A percentile compares a stretch with the other conserved stretches of the same genome.
Conservation (phyloP, 2,113 vertebrate genomes). For the Amphiprion percula region DNA sequence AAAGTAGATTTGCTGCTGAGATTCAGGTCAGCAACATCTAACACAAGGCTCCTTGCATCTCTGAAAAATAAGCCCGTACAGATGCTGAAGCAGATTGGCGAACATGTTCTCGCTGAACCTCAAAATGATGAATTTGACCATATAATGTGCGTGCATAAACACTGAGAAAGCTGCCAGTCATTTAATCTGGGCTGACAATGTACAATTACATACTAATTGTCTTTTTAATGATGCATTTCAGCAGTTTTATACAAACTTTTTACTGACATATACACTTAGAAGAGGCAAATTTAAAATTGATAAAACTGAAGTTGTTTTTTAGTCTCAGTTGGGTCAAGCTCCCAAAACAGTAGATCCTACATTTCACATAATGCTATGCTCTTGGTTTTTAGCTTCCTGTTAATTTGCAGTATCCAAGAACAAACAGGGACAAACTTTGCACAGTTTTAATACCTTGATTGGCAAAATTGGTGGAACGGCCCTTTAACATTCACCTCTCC, state of each 20-base stretch:
- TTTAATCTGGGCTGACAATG: constrained; percentile 1
- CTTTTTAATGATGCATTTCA: constrained; percentile 25
- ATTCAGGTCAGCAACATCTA: constrained; percentile 72
- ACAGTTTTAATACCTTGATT: not conserved
- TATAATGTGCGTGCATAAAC: constrained; percentile 6
- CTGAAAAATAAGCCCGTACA: constrained; percentile 34
- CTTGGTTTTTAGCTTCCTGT: not conserved
- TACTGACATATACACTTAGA: not conserved
- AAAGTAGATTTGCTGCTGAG: constrained; percentile 66
- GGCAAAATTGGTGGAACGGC: not conserved
- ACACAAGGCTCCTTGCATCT: constrained; percentile 27
- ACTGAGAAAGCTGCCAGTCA: constrained; percentile 5
- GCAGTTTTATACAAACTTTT: not conserved
- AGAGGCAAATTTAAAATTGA: not conserved
- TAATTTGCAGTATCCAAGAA: not conserved
- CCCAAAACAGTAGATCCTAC: too few species aligned
- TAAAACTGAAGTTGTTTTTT: not conserved
- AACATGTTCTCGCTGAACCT: constrained; percentile 9
- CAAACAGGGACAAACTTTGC: not conserved
- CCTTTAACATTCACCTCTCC: not conserved
- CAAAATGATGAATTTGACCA: constrained; percentile 35
- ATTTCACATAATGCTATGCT: not conserved
- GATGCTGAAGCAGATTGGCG: constrained; percentile 39
- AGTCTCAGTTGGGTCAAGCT: not conserved
- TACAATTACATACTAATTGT: not conserved